These are phyloP conservation scores for Pandion haliaetus DNA, from an alignment of 2,113 vertebrate species.

Conservation along the genomic window DNA sequence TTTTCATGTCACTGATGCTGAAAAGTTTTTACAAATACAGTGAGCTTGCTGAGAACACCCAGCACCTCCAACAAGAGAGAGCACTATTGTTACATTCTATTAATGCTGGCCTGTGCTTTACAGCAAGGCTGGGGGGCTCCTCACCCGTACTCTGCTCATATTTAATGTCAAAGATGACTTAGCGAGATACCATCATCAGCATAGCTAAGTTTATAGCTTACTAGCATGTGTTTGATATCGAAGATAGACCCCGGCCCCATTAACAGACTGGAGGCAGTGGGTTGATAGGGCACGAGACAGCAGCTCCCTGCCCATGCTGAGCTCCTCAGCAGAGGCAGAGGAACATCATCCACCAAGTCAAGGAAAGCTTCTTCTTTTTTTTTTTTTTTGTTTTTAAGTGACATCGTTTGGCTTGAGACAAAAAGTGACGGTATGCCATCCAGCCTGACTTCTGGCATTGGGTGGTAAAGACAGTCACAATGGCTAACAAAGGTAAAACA, in stretches of 20 bases:
- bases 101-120: not conserved
- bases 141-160: not conserved
- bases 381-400: not conserved
- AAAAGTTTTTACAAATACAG: not conserved
- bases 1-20: not conserved
- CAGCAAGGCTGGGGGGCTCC: not conserved
- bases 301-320: not conserved
- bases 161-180: not conserved
- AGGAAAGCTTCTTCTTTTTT: not conserved
- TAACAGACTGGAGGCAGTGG: not conserved
- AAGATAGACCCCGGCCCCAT: not conserved
- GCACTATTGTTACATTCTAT: rapidly evolving
- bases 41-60: not conserved
- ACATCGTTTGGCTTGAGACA: not conserved
- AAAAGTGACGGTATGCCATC: not conserved
- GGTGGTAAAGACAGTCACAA: rapidly evolving
- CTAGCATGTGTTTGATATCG: not conserved
- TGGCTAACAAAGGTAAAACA: not conserved
- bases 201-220: not conserved
- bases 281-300: not conserved
- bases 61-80: not conserved
- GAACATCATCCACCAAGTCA: not conserved
- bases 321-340: not conserved
- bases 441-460: not conserved
- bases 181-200: too few relatives aligned